phyloP scores from a whole-genome alignment of 92 coral and sea anemone species.

The Anthopleura xanthogrammica region DNA sequence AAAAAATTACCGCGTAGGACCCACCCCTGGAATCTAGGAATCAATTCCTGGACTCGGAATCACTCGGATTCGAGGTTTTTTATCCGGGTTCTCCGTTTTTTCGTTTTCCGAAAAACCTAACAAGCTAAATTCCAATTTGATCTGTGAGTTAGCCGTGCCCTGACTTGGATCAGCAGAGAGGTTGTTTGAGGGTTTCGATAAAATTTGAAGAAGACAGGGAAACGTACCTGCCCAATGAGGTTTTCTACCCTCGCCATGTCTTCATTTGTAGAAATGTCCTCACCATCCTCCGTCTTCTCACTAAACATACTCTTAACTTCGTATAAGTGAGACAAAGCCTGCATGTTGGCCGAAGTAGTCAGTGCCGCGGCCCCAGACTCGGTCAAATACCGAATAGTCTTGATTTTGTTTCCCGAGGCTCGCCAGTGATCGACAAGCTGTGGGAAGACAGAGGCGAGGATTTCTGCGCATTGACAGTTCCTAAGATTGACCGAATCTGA shows the following conservation, averaged over 20 bases:
- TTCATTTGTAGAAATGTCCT: conserved; percentile 63
- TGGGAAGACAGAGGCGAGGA: conserved; percentile 92
- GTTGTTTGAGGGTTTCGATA: no score
- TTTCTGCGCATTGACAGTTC: conserved; percentile 88
- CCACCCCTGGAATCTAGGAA: neutral
- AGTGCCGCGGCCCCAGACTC: conserved; percentile 99
- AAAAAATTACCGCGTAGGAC: no score
- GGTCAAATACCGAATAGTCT: conserved; percentile 77
- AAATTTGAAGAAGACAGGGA: no score
- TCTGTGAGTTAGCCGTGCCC: neutral
- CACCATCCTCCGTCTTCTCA: conserved; percentile 49
- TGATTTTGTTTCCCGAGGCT: conserved; percentile 90
- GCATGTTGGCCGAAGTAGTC: conserved; percentile 94
- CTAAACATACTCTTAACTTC: conserved; percentile 73
- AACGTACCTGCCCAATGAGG: conserved; percentile 86
- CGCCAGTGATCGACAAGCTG: conserved; percentile 98
- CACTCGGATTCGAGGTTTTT: no score
- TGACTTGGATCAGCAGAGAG: neutral
- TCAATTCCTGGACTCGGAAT: neutral
- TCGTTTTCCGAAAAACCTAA: no score
- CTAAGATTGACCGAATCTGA: conserved; percentile 59
- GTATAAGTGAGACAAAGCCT: conserved; percentile 80
- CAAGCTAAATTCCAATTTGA: no score
- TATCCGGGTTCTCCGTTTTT: no score
- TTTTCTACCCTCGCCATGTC: conserved; percentile 92